phyloP scores from a whole-genome alignment of 2,113 vertebrate species.

The Mystacornis crossleyi region DNA sequence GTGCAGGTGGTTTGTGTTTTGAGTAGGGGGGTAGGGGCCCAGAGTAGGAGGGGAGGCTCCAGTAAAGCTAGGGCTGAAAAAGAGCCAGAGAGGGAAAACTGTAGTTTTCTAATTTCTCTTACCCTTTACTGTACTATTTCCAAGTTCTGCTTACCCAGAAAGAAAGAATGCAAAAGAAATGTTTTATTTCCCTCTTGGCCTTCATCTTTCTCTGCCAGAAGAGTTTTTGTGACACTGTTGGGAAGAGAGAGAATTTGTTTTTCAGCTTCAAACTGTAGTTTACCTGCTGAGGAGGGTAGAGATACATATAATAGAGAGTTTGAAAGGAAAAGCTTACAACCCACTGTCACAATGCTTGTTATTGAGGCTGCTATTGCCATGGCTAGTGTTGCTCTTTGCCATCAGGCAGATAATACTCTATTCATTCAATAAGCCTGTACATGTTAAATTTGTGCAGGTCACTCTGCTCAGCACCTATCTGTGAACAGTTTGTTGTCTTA shows the following conservation, averaged over 20 bases:
- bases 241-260: not conserved
- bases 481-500: not conserved
- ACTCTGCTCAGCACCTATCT: not conserved
- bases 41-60: not conserved
- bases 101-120: not conserved
- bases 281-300: not conserved
- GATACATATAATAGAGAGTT: not conserved
- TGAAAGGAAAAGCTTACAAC: not conserved
- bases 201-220: not conserved
- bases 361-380: not conserved
- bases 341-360: not conserved
- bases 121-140: not conserved
- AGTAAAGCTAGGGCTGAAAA: not conserved
- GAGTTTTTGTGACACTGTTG: not conserved
- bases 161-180: not conserved
- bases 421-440: not conserved
- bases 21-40: not conserved
- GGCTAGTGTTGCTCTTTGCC: not conserved
- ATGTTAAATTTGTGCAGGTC: not conserved
- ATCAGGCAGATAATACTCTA: not conserved
- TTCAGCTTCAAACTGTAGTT: not conserved
- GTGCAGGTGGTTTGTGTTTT: not conserved
- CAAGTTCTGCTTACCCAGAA: not conserved
- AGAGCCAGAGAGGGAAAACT: not conserved
- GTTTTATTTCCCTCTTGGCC: not conserved